Evolutionary conservation across 1,140 invertebrate species (phyloP).

Genomic region (Drosophila kepulauana): DNA sequence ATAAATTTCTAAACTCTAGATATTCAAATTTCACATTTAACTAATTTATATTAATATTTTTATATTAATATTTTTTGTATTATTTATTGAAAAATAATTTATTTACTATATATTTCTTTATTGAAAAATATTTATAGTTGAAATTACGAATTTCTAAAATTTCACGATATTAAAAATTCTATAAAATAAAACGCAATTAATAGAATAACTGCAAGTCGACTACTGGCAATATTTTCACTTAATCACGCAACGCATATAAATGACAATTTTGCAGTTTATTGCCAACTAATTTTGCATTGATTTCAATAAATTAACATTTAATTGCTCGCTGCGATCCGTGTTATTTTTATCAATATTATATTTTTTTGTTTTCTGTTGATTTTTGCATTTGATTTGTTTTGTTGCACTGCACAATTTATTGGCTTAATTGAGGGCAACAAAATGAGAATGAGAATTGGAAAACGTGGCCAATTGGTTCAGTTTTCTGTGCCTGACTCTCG

Average conservation of each 20-base stretch:
- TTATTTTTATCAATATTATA: conserved; percentile 25
- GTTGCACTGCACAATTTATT: conserved; percentile 53
- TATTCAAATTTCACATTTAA: no score
- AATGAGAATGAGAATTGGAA: conserved; percentile 40
- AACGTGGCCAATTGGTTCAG: conserved; percentile 54
- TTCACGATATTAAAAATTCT: no score
- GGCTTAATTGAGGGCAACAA: conserved; percentile 73
- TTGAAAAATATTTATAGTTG: no score
- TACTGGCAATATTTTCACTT: background rate
- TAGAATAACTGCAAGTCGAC: background rate
- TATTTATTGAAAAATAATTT: no score
- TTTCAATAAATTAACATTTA: conserved; percentile 77
- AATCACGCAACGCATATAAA: conserved; percentile 32
- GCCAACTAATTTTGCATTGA: conserved; percentile 74
- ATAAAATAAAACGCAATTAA: background rate
- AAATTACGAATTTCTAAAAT: no score
- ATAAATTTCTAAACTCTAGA: no score
- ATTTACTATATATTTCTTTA: no score
- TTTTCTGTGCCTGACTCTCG: conserved; percentile 2
- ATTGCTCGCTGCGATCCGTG: conserved; percentile 65
- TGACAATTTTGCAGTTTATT: conserved; percentile 62
- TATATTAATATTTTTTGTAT: no score
- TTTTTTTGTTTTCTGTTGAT: conserved; percentile 1
- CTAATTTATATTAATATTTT: no score
- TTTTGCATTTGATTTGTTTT: conserved; percentile 1